These are phyloP conservation scores for Stratiolaelaps scimitus DNA, from an alignment of 1,140 invertebrate genomes.

Conservation along the genomic window DNA sequence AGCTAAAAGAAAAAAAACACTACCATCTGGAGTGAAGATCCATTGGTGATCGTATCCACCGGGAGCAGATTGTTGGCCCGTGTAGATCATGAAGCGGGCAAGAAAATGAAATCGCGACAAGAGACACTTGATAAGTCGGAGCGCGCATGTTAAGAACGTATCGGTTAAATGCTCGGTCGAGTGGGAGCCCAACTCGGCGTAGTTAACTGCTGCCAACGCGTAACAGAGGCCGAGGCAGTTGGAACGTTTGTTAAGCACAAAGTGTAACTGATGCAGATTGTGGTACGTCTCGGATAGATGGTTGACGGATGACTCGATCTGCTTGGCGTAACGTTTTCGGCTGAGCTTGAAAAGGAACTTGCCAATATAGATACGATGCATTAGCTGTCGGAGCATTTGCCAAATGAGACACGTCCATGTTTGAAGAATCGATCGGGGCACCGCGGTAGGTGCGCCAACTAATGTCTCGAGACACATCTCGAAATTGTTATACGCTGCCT, in stretches of 20 bases:
- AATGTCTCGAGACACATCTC: slow-evolving; percentile 21
- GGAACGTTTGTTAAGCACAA: slow-evolving; percentile 10
- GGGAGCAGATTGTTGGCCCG: slow-evolving; percentile 5
- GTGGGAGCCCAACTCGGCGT: slow-evolving; percentile 7
- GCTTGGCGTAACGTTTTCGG: slow-evolving; percentile 13
- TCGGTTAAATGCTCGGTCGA: slow-evolving; percentile 14
- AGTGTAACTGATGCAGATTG: slow-evolving; percentile 19
- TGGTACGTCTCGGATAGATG: slow-evolving; percentile 22
- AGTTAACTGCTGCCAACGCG: slow-evolving; percentile 18
- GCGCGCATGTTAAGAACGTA: slow-evolving; percentile 12
- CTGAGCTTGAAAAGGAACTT: slow-evolving; percentile 23
- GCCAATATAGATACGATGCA: slow-evolving; percentile 24
- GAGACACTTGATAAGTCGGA: slow-evolving; percentile 22
- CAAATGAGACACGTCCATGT: slow-evolving; percentile 23
- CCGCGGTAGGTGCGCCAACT: slow-evolving; percentile 17
- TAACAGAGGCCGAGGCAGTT: slow-evolving; percentile 20
- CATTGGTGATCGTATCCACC: slow-evolving; percentile 27
- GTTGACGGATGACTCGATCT: slow-evolving; percentile 4
- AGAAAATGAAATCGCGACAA: slow-evolving; percentile 24
- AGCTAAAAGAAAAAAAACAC: too few relatives aligned
- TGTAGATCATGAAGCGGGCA: slow-evolving; percentile 22
- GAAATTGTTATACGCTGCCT: slow-evolving; percentile 19
- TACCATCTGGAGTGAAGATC: slow-evolving; percentile 19
- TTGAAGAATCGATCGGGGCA: slow-evolving; percentile 15
- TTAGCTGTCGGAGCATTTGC: slow-evolving; percentile 17